Conservation (phyloP, 2,113 vertebrate genomes). For the Apaloderma vittatum region DNA sequence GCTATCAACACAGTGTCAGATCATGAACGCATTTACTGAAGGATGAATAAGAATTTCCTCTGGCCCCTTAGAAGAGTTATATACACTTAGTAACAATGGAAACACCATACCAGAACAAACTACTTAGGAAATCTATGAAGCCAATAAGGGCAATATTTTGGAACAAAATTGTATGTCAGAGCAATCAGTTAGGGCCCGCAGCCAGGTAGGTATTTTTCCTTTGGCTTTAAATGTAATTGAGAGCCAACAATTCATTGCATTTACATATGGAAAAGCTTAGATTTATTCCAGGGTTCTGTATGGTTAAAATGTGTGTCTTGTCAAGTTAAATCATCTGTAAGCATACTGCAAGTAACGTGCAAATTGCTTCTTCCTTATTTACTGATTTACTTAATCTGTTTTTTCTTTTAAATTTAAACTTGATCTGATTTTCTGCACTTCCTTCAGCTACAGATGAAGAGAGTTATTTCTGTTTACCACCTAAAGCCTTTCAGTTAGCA, state of each 20-base stretch:
- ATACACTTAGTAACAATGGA: background rate
- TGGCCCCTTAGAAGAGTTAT: background rate
- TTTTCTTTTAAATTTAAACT: background rate
- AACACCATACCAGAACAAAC: background rate
- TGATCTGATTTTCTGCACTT: background rate
- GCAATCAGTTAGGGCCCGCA: background rate
- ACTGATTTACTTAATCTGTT: background rate
- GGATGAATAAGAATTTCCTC: background rate
- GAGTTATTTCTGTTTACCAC: conserved; percentile 9
- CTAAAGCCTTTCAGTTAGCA: conserved; percentile 13
- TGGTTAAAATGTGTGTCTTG: background rate
- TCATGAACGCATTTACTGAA: background rate
- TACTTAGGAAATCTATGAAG: background rate
- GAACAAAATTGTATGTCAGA: background rate
- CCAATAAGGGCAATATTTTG: background rate
- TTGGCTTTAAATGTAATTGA: conserved; percentile 16
- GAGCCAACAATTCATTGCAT: background rate
- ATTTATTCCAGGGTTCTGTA: background rate
- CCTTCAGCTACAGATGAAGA: background rate
- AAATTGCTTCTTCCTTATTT: conserved; percentile 47
- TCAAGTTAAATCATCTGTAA: conserved; percentile 9
- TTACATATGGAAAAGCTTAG: conserved; percentile 18
- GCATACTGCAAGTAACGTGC: background rate
- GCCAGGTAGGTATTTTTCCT: background rate
- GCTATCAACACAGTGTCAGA: background rate